These are phyloP conservation scores for Hippocampus mohnikei DNA, from an alignment of 2,113 vertebrate genomes.

Conservation along the genomic window DNA sequence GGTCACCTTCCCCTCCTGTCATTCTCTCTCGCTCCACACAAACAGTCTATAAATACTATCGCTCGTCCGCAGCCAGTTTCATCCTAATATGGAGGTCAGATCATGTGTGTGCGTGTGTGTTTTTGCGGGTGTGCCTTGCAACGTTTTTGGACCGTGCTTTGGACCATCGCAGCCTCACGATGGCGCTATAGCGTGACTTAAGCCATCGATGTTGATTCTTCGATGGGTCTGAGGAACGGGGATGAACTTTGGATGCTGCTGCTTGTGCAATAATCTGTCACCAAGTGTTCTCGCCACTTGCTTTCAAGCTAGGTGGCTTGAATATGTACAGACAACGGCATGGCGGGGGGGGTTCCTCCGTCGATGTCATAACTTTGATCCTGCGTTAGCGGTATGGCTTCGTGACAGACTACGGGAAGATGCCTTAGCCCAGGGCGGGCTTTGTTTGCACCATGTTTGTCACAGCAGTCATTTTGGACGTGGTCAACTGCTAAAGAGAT, in stretches of 20 bases:
- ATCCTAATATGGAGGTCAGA: constrained; percentile 47
- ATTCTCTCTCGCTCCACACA: not conserved
- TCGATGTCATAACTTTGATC: not conserved
- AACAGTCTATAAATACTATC: constrained; percentile 45
- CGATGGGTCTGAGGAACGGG: not conserved
- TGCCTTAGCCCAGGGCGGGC: not conserved
- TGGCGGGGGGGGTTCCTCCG: not conserved
- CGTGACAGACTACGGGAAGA: not conserved
- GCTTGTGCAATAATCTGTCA: constrained; percentile 1
- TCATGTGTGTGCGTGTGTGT: not conserved
- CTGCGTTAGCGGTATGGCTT: not conserved
- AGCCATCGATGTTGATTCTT: not conserved
- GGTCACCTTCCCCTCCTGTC: not conserved
- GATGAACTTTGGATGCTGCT: not conserved
- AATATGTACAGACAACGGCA: no score
- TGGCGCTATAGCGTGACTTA: constrained; percentile 27
- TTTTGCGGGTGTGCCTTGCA: not conserved
- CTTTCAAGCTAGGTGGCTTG: no score
- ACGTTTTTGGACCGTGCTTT: not conserved
- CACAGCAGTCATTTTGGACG: not conserved
- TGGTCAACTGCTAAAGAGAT: not conserved
- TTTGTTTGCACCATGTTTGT: not conserved
- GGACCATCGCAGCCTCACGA: constrained; percentile 18
- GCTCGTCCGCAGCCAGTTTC: constrained; percentile 15
- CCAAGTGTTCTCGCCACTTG: not conserved